Base-by-base conservation (phyloP, 2,113 vertebrate genomes). In the Myodes glareolus region DNA sequence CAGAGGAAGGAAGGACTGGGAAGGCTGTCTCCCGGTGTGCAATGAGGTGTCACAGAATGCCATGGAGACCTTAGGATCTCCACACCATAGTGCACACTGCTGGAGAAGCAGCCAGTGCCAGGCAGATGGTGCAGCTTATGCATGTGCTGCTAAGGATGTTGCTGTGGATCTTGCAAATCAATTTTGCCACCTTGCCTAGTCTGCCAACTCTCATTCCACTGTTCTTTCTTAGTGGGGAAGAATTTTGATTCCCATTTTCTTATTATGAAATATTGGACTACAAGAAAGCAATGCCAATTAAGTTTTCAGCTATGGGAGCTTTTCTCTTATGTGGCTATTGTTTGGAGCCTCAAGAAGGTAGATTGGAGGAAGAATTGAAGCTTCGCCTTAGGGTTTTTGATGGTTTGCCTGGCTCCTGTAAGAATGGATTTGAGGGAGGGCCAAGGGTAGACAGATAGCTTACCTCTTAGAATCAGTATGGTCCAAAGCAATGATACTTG, bases 181-280 rank as follows among this genome's bases (percentile, higher is more conserved):
- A 65, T 92, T 85, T 88, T 76, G 55, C 89, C 50, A 50, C 81
- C 87, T 85, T 81, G 31, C 63, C 65, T 94, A 78, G 73, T 94
- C 91, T 84, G 92, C n/a, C 5, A 13, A 63, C 90, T 97, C 78
- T 91, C 80, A 0, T 75, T 89, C 91, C 84, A 86, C 78, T 73
- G n/a, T 95, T 97, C 90, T 58, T 88, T 88, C 88, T 88, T 75
- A 87, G 94, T 72, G 67, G 67, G 92, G 70, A 94, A 87, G 92
- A 91, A 65, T 94, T 92, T 86, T 58, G 93, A 96, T 92, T 84
- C 82, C 65, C 47, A 36, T 92, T 95, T 98, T 91, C 70, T 94
- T 96, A 61, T 70, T 91, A 75, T 89, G 92, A 93, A 91, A 94
- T 93, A 91, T 92, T 86, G 27, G 93, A 86, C 9, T 31, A 52